Evolutionary conservation across 2,113 vertebrate genomes (phyloP), one percentile per base, ranked within the genome.

Genomic region (Lonchura striata): DNA sequence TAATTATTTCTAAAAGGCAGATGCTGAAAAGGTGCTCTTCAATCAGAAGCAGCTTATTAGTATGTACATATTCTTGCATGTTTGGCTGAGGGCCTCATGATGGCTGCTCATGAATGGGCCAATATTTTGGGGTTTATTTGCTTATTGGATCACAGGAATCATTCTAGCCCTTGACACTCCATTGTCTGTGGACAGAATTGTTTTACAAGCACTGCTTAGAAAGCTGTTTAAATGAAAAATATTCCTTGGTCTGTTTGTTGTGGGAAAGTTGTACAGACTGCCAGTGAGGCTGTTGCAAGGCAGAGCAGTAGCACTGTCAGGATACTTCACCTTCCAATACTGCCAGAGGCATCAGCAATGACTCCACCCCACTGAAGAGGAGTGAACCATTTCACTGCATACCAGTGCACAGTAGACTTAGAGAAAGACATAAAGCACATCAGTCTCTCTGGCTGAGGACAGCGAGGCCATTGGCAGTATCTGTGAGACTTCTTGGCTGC

Each of bases 371-470:
- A 17, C 15, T n/a, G 49, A 64, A 54, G 68, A 80, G 11, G 24
- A 9, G 9, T 1, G 7, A 80, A 64, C 5, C 44, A 15, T 63
- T 59, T 63, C 25, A 25, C 39, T 2, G 2, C 42, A 22, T 10
- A 6, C 28, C 2, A 5, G 7, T 6, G 9, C 3, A 2, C 24
- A 15, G 39, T 2, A 47, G 41, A 16, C 24, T 37, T 14, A 18
- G 25, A 56, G 72, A 71, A 61, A 77, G 42, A 16, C 39, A 42
- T 31, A 35, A 72, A 53, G 21, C 54, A 12, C 15, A 2, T 11
- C 31, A 6, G 5, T 66, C 33, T 63, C 2, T 0, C 35, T 54
- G 66, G 66, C 14, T 71, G 0, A 0, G 39, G 52, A 14, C 0
- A 0, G 9, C 22, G 27, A 49, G 7, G 28, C 64, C 0, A 1